Evolutionary conservation across 53 echinoderm and acorn worm genomes (phyloP).

Genomic region (Zoroaster sp.): DNA sequence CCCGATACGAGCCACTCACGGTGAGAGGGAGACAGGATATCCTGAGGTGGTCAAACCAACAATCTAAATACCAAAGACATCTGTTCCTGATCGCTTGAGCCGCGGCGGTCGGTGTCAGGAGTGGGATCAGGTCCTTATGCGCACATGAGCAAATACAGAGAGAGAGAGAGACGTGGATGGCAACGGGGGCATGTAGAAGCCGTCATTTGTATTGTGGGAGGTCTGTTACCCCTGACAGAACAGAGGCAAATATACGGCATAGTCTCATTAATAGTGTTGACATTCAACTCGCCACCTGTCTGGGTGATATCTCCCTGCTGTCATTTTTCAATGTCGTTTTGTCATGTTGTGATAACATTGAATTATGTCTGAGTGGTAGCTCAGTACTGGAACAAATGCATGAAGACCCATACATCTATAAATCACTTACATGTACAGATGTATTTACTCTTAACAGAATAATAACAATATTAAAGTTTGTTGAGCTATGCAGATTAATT

Average conservation of each 20-base stretch:
- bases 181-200: neutral
- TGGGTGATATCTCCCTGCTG: neutral
- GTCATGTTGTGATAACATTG: neutral
- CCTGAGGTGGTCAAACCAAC: neutral
- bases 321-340: neutral
- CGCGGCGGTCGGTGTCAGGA: neutral
- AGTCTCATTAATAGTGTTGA: neutral
- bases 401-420: neutral
- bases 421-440: neutral
- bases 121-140: neutral
- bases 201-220: neutral
- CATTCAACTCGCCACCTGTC: neutral
- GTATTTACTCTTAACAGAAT: neutral
- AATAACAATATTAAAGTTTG: neutral
- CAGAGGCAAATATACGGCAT: neutral
- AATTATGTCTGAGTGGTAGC: no score
- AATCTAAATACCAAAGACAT: neutral
- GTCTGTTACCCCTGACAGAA: neutral
- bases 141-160: neutral
- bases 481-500: neutral
- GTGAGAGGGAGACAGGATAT: neutral
- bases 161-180: neutral
- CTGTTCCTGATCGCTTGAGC: neutral
- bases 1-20: neutral
- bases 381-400: neutral